Base-by-base conservation (phyloP, 2,113 vertebrate species). In the Hippocampus mohnikei region DNA sequence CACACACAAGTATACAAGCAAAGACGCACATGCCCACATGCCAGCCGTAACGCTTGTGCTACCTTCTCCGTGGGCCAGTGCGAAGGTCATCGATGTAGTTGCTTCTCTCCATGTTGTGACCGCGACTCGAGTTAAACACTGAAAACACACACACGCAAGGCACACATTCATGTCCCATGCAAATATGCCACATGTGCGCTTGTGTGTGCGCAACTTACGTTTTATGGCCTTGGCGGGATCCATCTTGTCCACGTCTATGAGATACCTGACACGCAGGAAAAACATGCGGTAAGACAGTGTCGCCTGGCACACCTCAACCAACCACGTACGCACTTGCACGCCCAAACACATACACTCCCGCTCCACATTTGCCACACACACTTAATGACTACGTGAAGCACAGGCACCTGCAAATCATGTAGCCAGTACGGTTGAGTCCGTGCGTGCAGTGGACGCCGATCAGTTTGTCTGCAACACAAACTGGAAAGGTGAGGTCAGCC, bases 391-490 rank as follows among this genome's bases (percentile, higher is more conserved):
- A 48, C 16, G 46, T 6, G 16, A 5, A 13, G 44, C 46, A 5
- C 1, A 16, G 3, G 46, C 52, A 68, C 67, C 67, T 68, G 67
- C 67, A 68, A 52, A 68, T 56, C 67, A 68, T 21, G 27, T 68
- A 68, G 21, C 67, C 67, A 2, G 67, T 68, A 9, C 67, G 52
- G 67, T 68, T 68, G 29, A 68, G 67, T n/a, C 67, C 67, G 11
- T 68, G 67, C 33, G 67, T 68, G 67, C 67, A 68, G 33, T 68
- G 67, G 21, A 68, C 48, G 12, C 67, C 67, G 10, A 68, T 68
- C 52, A 68, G 52, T 33, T 68, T 55, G 29, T 68, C 67, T 68
- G 67, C 48, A 68, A 55, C 20, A 20, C 63, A 66, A 25, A 46
- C 16, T 16, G 16, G 46, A 50, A 5, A 48, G 46, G 46, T 5